These are phyloP conservation scores for Setophaga kirtlandii DNA, from an alignment of 2,113 vertebrate species.

Conservation along the genomic window DNA sequence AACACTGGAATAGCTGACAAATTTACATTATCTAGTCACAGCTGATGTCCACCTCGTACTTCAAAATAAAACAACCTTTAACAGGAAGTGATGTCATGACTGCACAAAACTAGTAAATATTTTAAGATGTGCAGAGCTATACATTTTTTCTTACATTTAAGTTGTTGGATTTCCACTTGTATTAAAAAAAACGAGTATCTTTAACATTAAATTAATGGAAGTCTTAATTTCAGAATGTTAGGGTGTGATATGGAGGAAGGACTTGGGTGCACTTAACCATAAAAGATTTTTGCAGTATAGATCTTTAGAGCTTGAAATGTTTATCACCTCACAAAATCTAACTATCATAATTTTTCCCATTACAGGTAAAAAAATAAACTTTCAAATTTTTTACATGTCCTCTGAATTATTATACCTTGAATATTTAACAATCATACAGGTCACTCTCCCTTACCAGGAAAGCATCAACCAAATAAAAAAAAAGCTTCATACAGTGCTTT, in stretches of 20 bases:
- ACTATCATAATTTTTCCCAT: background rate
- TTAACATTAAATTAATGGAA: constrained; percentile 1
- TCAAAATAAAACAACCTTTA: constrained; percentile 41
- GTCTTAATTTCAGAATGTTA: constrained; percentile 26
- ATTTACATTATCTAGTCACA: background rate
- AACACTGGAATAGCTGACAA: constrained; percentile 19
- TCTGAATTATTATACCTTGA: background rate
- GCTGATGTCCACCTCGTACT: background rate
- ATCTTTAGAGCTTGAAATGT: background rate
- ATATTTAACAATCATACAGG: background rate
- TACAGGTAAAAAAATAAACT: background rate
- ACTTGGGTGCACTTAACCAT: background rate
- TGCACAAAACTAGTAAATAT: constrained; percentile 40
- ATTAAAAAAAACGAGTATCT: constrained; percentile 40
- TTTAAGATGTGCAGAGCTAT: background rate
- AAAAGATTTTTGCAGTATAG: background rate
- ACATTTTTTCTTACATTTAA: constrained; percentile 20
- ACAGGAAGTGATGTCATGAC: background rate
- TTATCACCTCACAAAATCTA: background rate
- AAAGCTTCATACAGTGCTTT: background rate
- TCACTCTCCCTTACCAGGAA: background rate
- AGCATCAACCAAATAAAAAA: background rate
- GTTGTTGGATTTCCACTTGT: background rate
- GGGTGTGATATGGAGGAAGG: background rate
- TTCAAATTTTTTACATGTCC: background rate